Percentiles rank a stretch among this genome's conserved stretches.
These are phyloP conservation scores for Danio tinwini DNA, from an alignment of 2,797 vertebrate genomes.

Conservation along the genomic window DNA sequence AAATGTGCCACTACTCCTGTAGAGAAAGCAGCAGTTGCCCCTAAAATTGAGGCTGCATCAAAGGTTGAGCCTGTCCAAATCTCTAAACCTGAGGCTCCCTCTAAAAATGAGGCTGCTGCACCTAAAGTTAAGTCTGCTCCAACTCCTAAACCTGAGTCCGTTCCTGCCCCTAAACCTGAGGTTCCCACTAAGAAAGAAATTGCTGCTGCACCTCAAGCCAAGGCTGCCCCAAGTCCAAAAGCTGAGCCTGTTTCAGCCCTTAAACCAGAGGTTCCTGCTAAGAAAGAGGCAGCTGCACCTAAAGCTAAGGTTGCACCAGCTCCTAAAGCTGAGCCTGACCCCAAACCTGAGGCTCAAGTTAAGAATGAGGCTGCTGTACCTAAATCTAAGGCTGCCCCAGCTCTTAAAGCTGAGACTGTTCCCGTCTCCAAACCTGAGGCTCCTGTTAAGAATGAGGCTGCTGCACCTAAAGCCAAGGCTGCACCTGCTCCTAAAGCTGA, in stretches of 20 bases:
- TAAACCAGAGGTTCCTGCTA: not conserved
- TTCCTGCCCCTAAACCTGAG: not conserved
- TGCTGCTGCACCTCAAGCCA: not conserved
- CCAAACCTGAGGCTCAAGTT: not conserved
- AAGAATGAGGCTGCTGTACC: not conserved
- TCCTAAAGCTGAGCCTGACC: not conserved
- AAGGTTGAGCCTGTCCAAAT: constrained; percentile 47
- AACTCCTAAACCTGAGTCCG: not conserved
- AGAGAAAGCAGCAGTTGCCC: not conserved
- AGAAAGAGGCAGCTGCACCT: not conserved
- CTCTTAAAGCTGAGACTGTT: not conserved
- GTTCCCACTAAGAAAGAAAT: not conserved
- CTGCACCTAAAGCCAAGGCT: not conserved
- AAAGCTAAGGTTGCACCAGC: not conserved
- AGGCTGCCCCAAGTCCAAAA: not conserved
- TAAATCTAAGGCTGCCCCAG: not conserved
- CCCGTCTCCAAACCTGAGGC: not conserved
- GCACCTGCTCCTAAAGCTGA: not conserved
- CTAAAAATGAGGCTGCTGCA: constrained; percentile 50
- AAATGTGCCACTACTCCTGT: constrained; percentile 20
- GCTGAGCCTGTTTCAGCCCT: not conserved
- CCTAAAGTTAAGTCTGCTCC: constrained; percentile 33
- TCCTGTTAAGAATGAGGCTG: not conserved
- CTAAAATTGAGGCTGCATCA: constrained; percentile 23
- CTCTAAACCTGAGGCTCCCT: constrained; percentile 21